phyloP scores from a whole-genome alignment of 2,113 vertebrate genomes.

The Actinemys pallida region DNA sequence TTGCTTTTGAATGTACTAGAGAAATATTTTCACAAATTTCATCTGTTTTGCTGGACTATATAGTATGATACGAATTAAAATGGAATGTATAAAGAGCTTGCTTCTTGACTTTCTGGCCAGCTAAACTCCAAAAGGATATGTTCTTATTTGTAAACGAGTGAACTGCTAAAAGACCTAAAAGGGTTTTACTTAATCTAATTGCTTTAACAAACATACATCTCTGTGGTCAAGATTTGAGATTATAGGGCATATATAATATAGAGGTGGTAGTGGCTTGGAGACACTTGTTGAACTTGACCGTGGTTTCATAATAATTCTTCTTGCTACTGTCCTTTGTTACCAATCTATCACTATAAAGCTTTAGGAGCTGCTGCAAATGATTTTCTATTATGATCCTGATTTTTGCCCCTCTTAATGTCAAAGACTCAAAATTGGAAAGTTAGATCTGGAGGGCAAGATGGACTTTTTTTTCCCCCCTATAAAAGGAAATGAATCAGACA shows the following conservation, averaged over 20 bases:
- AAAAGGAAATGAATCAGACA: not conserved
- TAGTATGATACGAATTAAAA: not conserved
- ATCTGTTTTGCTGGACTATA: not conserved
- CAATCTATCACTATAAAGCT: not conserved
- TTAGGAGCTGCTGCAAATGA: not conserved
- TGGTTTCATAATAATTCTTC: not conserved
- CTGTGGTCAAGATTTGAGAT: not conserved
- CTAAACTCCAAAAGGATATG: not conserved
- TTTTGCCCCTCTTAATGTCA: not conserved
- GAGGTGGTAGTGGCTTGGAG: not conserved
- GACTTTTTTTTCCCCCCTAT: not conserved
- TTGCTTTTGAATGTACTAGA: not conserved
- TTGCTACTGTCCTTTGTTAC: not conserved
- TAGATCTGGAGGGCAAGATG: not conserved
- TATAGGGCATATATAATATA: not conserved
- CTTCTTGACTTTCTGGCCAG: accelerated
- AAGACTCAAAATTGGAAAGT: not conserved
- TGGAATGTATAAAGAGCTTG: not conserved
- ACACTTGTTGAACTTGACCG: not conserved
- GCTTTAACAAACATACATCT: not conserved
- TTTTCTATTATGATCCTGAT: not conserved
- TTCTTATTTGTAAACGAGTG: not conserved
- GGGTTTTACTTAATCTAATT: not conserved
- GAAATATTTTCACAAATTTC: not conserved
- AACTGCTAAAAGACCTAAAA: not conserved